A percentile compares a stretch with the other conserved stretches of the same genome.
Conservation (phyloP, 1,140 invertebrate species). For the Liolophura sinensis region DNA sequence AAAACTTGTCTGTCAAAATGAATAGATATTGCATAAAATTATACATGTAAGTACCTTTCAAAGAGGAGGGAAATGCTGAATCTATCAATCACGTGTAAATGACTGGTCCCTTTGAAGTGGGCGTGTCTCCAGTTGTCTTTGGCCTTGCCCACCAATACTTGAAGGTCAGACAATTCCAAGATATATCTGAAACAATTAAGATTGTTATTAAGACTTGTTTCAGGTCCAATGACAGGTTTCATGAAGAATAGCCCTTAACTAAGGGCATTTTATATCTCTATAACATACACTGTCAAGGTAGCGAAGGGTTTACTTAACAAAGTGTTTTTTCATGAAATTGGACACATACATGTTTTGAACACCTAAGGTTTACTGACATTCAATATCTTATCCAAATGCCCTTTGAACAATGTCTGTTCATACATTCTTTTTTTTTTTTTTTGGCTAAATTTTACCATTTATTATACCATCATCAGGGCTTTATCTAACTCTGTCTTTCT, state of each 20-base stretch:
- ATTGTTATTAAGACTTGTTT: neutral
- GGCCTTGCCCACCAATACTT: conserved; percentile 83
- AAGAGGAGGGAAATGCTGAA: conserved; percentile 86
- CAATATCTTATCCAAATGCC: neutral
- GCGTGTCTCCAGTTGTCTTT: conserved; percentile 90
- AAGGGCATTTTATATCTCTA: too few species aligned
- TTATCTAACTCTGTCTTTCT: neutral
- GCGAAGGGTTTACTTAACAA: too few species aligned
- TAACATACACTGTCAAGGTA: too few species aligned
- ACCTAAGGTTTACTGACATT: too few species aligned
- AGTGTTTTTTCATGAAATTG: too few species aligned
- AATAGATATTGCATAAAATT: neutral
- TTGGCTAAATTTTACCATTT: neutral
- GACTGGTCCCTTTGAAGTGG: conserved; percentile 75
- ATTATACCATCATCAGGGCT: neutral
- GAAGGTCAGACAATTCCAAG: conserved; percentile 82
- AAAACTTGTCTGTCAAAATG: neutral
- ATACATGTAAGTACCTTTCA: conserved; percentile 49
- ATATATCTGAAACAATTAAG: conserved; percentile 67
- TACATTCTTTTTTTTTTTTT: neutral
- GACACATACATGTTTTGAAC: too few species aligned
- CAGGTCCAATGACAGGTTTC: too few species aligned
- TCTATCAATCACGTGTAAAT: conserved; percentile 84
- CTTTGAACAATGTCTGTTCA: neutral
- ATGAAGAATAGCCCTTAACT: too few species aligned